Evolutionary conservation across 2,113 vertebrate species (phyloP), one percentile per base, ranked within the genome.

Genomic region (Lutjanus erythropterus): DNA sequence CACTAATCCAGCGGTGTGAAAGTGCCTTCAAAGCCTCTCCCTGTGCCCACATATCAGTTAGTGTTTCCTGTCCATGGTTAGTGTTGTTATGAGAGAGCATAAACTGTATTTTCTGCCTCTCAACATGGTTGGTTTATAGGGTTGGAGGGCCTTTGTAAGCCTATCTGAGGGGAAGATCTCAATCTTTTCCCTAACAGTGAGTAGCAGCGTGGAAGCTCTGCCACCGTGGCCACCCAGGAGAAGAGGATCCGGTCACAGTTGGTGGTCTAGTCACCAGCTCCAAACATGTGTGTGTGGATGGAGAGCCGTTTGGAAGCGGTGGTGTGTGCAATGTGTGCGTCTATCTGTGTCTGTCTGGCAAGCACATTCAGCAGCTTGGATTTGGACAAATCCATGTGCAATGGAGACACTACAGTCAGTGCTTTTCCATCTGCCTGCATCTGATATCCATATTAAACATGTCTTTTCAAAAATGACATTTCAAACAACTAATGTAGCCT

Each of bases 61-160:
- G 80, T 76, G 82, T 90, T 93, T 93, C 90, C 90, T 93, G 91
- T 83, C 86, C 67, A 84, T 84, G 91, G 83, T 90, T 86, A 82
- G 81, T 41, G 78, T 88, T 93, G 92, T 93, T 94, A 87, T 93
- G 90, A 92, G 85, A 83, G 77, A 86, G 80, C 70, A 86, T 93
- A 93, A 93, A 93, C 90, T 93, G 89, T 90, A 87, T 92, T 90
- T 87, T 91, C 84, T 91, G 73, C 86, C 86, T 92, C 86, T 93
- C 89, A 91, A 87, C 92, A 84, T 88, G 78, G 68, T 80, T 62
- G 75, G 83, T 75, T 83, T 89, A 77, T 52, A n/a, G 72, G 78
- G 78, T 71, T 75, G 49, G 58, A 81, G 83, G 78, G 78, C 55
- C 87, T 89, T 92, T 90, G 89, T 89, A 90, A 88, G 87, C n/a